These are phyloP conservation scores for Pseudomyrmex sp. DNA, from an alignment of 1,140 invertebrate genomes.

Conservation along the genomic window DNA sequence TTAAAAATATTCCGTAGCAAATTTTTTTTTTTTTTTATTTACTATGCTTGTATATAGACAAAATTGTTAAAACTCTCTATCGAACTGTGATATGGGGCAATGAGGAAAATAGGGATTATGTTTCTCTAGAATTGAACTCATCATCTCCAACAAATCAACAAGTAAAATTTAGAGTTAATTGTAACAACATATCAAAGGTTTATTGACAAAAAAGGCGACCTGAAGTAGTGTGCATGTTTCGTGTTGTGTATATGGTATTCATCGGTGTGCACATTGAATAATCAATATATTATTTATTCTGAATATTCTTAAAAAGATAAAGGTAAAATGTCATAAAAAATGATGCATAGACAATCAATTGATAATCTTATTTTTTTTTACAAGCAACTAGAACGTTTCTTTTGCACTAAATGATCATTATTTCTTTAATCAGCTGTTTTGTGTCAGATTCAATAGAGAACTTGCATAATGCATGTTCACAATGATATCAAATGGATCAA, in stretches of 20 bases:
- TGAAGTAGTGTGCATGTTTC: conserved; percentile 77
- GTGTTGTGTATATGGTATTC: conserved; percentile 79
- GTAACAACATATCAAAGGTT: conserved; percentile 58
- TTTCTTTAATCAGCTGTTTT: conserved; percentile 7
- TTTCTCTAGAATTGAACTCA: conserved; percentile 55
- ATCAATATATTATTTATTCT: conserved; percentile 69
- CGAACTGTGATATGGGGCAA: conserved; percentile 50
- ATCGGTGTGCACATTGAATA: conserved; percentile 69
- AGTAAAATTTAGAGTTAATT: conserved; percentile 62
- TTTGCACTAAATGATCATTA: neutral
- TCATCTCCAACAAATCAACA: conserved; percentile 62
- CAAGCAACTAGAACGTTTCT: no score
- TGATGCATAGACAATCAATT: conserved; percentile 75
- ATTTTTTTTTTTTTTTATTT: neutral
- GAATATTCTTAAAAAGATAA: conserved; percentile 10
- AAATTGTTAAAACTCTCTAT: conserved; percentile 65
- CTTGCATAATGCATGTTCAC: neutral
- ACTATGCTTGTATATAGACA: conserved; percentile 64
- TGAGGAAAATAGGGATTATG: conserved; percentile 43
- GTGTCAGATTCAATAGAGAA: neutral
- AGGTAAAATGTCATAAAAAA: conserved; percentile 70
- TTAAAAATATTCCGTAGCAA: conserved; percentile 12
- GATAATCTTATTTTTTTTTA: conserved; percentile 57
- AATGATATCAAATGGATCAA: neutral
- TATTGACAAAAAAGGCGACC: conserved; percentile 63